Evolutionary conservation across 2,797 vertebrate species (phyloP), one percentile per base, ranked within the genome.

Genomic region (Atherinosoma microstoma): DNA sequence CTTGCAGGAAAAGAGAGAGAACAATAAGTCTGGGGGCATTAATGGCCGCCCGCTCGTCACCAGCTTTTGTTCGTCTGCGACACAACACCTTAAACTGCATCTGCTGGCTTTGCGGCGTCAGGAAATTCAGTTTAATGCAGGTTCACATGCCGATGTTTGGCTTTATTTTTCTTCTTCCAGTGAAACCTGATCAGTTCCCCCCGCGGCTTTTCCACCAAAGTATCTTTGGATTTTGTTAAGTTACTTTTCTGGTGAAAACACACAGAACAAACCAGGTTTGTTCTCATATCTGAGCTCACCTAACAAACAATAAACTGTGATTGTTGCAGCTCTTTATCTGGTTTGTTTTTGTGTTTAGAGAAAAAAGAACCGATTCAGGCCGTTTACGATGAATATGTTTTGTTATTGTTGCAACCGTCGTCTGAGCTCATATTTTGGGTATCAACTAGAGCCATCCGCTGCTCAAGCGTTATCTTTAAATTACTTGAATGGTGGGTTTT

Each of bases 31-130:
- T 71, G 61, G 64, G 51, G 78, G 40, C 59, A 58, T 64, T 86
- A 85, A 87, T 84, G 70, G 78, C 67, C 64, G 78, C 79, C 49
- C 16, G 67, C 61, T 75, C 77, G 84, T 91, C 89, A 87, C 75
- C 83, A 86, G 76, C 72, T 87, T 92, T 92, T 90, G 85, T 90
- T 86, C 78, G 74, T 27, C n/a, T 47, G 67, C 24, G 15, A 72
- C 67, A 22, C 35, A 82, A 82, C 86, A 84, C 82, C 75, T 89
- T 63, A 47, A 73, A 76, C 68, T 36, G 49, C 80, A 53, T 90
- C 80, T 64, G 71, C 64, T 85, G 27, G 54, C 47, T 61, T 79
- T 53, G 70, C 70, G 62, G 76, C 67, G 71, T 3, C 69, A 82
- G 86, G 91, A 90, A 89, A 85, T 77, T 30, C 77, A 75, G 82